Evolutionary conservation across 2,888 invertebrate genomes (phyloP).

Genomic region (Conistra vaccinii): DNA sequence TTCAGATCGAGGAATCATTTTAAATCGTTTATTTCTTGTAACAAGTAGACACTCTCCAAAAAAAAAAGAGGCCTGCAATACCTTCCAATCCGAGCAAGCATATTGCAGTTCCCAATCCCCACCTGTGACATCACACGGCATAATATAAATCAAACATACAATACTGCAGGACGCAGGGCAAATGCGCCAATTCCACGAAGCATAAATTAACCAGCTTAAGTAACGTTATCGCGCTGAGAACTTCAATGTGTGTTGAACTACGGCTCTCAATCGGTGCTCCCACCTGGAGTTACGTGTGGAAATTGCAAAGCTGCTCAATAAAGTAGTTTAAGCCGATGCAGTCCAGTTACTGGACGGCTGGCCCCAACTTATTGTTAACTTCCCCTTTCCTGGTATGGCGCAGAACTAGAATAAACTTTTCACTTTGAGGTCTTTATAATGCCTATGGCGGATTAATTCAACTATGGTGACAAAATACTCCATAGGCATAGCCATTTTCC

Average conservation of each 20-base stretch:
- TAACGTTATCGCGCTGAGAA: slow-evolving; percentile 51
- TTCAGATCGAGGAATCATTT: not conserved
- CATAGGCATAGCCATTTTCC: not conserved
- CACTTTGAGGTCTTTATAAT: slow-evolving; percentile 5
- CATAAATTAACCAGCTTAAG: slow-evolving; percentile 61
- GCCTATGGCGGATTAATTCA: not conserved
- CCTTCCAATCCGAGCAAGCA: not conserved
- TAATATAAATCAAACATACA: slow-evolving; percentile 36
- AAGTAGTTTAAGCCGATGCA: slow-evolving; percentile 41
- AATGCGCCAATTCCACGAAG: slow-evolving; percentile 39
- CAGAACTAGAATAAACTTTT: slow-evolving; percentile 21
- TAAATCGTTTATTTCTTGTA: not conserved
- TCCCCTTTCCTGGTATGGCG: not conserved
- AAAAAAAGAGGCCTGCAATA: not conserved
- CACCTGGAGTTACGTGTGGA: slow-evolving; percentile 59
- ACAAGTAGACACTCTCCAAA: not conserved
- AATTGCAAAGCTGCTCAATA: slow-evolving; percentile 59
- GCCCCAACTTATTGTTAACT: slow-evolving; percentile 47
- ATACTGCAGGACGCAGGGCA: slow-evolving; percentile 18
- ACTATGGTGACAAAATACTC: not conserved
- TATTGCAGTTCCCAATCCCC: slow-evolving; percentile 13
- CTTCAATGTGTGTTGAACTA: slow-evolving; percentile 55
- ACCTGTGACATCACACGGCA: slow-evolving; percentile 12
- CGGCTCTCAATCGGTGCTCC: slow-evolving; percentile 52
- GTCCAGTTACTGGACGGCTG: slow-evolving; percentile 26